Base-by-base conservation (phyloP, 64 coral and sea anemone species). In the Montipora sp. region DNA sequence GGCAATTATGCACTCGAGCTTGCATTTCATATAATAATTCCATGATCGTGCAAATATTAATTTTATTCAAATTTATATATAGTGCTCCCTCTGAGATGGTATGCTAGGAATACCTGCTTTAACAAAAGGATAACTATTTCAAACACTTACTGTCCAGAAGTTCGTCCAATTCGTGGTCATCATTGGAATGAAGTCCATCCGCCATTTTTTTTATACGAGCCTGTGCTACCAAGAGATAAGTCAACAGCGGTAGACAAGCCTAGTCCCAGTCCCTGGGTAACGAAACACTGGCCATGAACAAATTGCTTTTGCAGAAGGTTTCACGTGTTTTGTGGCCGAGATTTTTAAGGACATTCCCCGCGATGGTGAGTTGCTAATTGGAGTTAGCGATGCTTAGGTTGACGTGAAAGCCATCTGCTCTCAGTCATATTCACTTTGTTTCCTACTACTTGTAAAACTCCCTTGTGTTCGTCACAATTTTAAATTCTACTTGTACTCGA, bases 111-210 rank as follows among this genome's bases (percentile, higher is more conserved):
- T 36, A 36, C 36, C 36, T 36, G 36, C 36, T 36, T 36, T 36
- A 36, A 2, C 36, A 36, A 36, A 36, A 36, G 36, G 36, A 36
- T 36, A 36, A 36, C 36, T 36, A 83, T 13, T 5, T 4, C n/a
- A 74, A 73, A 3, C 27, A 90, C 93, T 94, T 85, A 94, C 93
- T 94, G 47, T 94, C 87, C 5, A 94, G 81, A 16, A 94, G 75
- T 67, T 90, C 87, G 48, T 94, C 93, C 9, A 94, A 71, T 72
- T 94, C 93, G 5, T 94, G 46, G 47, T 94, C 92, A 3, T 22
- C 53, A 51, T 63, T 36, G 1, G 20, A 16, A 24, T 89, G 75
- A 23, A n/a, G 65, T 73, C 75, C 87, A 75, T 94, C 93, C 80
- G 93, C 93, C 93, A 94, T 94, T 49, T 90, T 94, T 36, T 2